Conservation (phyloP, 2,797 vertebrate species). For the Taenioides sp. region DNA sequence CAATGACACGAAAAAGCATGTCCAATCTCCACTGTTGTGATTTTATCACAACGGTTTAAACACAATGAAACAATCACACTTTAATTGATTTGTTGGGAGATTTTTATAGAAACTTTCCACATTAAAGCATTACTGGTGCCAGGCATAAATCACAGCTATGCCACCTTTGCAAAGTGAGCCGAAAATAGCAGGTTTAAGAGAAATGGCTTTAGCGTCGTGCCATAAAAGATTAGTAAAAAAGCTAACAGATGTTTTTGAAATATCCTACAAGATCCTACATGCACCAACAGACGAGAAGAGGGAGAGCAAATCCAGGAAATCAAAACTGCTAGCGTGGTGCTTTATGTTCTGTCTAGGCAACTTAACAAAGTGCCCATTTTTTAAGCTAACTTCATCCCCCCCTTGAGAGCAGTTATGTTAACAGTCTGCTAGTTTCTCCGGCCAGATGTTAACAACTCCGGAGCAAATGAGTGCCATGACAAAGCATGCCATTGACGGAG, state of each 20-base stretch:
- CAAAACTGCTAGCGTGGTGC: conserved; percentile 55
- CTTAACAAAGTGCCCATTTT: conserved; percentile 59
- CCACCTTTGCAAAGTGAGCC: conserved; percentile 13
- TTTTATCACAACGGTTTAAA: conserved; percentile 17
- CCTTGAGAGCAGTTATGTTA: conserved; percentile 46
- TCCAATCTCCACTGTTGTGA: conserved; percentile 24
- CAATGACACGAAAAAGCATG: conserved; percentile 32
- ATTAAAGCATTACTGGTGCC: conserved; percentile 12
- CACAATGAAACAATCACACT: conserved; percentile 2
- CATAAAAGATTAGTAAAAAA: conserved; percentile 69
- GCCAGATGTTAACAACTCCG: conserved; percentile 56
- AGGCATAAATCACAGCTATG: conserved; percentile 12
- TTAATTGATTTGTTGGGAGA: background rate
- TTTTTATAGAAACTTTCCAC: conserved; percentile 17
- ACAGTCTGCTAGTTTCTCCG: conserved; percentile 35
- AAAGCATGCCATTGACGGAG: conserved; percentile 43
- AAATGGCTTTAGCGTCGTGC: conserved; percentile 45
- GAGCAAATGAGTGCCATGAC: conserved; percentile 40
- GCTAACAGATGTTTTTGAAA: conserved; percentile 72
- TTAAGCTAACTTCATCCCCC: conserved; percentile 44
- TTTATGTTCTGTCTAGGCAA: conserved; percentile 57
- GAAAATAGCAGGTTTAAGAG: conserved; percentile 32
- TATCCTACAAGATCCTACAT: conserved; percentile 70
- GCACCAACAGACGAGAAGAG: conserved; percentile 52
- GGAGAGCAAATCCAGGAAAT: conserved; percentile 65